A percentile compares a stretch with the other conserved stretches of the same genome.
Conservation (phyloP, 2,797 vertebrate species). For the Corythornis leucogaster region DNA sequence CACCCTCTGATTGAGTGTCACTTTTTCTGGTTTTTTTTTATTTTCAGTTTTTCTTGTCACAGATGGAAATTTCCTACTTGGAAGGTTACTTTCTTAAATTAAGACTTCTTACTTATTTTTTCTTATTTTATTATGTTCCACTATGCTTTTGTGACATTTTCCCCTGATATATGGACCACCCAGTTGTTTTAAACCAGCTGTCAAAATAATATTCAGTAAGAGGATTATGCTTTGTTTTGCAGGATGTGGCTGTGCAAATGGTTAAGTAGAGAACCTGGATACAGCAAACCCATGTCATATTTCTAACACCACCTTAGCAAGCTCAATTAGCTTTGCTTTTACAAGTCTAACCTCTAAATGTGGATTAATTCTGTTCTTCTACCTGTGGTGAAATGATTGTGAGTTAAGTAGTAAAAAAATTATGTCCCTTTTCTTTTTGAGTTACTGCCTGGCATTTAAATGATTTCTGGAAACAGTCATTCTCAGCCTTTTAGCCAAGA, state of each 20-base stretch:
- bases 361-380: background rate
- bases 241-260: background rate
- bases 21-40: background rate
- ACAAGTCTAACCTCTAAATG: background rate
- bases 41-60: background rate
- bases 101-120: background rate
- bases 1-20: background rate
- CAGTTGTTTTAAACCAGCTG: conserved; percentile 28
- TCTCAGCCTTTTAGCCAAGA: background rate
- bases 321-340: background rate
- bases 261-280: background rate
- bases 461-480: background rate
- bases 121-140: background rate
- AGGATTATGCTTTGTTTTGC: background rate
- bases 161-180: background rate
- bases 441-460: background rate
- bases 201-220: conserved; percentile 32
- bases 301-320: background rate
- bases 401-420: background rate
- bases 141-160: background rate
- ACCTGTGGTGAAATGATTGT: background rate
- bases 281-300: background rate
- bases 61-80: background rate
- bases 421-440: background rate
- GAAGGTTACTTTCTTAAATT: background rate